Base-by-base conservation (phyloP, 2,797 vertebrate genomes). In the Apogon hyalosoma region DNA sequence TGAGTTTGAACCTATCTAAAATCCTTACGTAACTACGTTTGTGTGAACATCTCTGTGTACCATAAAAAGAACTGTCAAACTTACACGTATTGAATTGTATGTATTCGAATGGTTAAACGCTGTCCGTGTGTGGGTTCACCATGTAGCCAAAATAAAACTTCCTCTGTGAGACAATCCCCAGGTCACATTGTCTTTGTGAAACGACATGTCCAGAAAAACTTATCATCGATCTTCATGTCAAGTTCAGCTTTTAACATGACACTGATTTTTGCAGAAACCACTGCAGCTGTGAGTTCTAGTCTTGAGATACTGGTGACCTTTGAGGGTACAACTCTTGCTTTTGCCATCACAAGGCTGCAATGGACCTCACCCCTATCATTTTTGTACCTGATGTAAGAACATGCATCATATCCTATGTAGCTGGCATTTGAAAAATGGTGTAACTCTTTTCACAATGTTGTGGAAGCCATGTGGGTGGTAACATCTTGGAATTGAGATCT, bases 341-440 rank as follows among this genome's bases (percentile, higher is more conserved):
- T 86, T 0, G 57, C 66, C 42, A 83, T 68, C 0, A 85, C 41
- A 0, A 86, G 16, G 14, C 28, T 43, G 36, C 74, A 78, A 24
- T 82, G 68, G 3, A 79, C 41, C 21, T 72, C 7, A 2, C n/a
- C n/a, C n/a, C 47, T 7, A 0, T 61, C 15, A 11, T 63, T 74
- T 14, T 52, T 50, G 1, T 28, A 73, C 7, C 65, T 63, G 0
- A 80, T 2, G 11, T 83, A 79, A 16, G 73, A 83, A 3, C 73
- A 83, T 40, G 43, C 18, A 18, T 77, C 75, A 65, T 77, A 85
- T 31, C 77, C 69, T 1, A 28, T 11, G 19, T 6, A 45, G 11
- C 78, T 81, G 4, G 75, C 64, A 36, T 86, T 79, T 9, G 66
- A 72, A 5, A 86, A 82, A 11, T 77, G 63, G 24, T 75, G 63